Base-by-base conservation (phyloP, 2,888 invertebrate genomes). In the Agrotis puta region DNA sequence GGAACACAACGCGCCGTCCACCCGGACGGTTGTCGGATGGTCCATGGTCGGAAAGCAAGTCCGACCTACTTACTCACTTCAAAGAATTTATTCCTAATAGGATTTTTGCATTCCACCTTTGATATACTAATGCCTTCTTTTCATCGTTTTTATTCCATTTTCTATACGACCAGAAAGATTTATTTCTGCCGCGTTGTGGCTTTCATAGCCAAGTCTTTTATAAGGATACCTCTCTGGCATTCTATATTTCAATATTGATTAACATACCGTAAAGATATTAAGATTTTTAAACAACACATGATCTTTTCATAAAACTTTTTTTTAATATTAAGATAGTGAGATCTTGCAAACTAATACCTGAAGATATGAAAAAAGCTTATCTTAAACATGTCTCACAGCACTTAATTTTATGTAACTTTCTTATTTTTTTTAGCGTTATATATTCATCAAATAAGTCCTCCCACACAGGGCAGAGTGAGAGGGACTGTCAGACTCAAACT, bases 61-160 rank as follows among this genome's bases (percentile, higher is more conserved):
- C n/a, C n/a, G n/a, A n/a, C 50, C 33, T 80, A 77, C 67, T 63
- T 68, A 84, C 76, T 74, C 59, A 83, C 74, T 81, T 87, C 85
- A 88, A 87, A 85, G 79, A 83, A 70, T 70, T 70, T 76, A 62
- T 64, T 47, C 48, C 71, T 85, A 85, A 88, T 86, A 83, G 65
- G 81, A 85, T 85, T 87, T 76, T 76, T 77, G 65, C 72, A 80
- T 82, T 65, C 73, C 76, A 71, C 66, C 83, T 88, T 88, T 86
- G 72, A 83, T 82, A 74, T 85, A 67, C 65, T 77, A 74, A 70
- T 78, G 45, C 78, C 77, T 76, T 72, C 82, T 81, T 78, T 79
- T 67, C 67, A 73, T 53, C 64, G n/a, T 70, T 82, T 82, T 83
- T 77, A 74, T 79, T 71, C 66, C 58, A 71, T 70, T 71, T 73